Base-by-base conservation (phyloP, 2,888 invertebrate genomes). In the Hoplodrina ambigua region DNA sequence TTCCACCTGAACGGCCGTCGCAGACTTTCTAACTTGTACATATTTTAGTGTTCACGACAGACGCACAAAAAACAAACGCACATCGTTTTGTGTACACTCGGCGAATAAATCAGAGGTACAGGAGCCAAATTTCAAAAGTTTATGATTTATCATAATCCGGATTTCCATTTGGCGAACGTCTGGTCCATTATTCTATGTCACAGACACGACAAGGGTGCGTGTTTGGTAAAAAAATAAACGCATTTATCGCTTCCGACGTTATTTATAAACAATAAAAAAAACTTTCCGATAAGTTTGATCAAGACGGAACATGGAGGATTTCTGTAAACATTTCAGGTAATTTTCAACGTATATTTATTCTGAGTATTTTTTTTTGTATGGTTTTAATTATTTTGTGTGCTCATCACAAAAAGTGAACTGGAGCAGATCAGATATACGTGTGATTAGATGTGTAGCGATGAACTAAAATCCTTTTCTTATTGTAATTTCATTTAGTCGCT, bases 101-200 rank as follows among this genome's bases (percentile, higher is more conserved):
- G 87, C 89, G 89, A 90, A 94, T 94, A 94, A 94, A 94, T 94
- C 94, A 93, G 86, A 86, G 86, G 88, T 89, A 90, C 93, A 92
- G 91, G 90, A 92, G 93, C 90, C 91, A 92, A 93, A 94, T 93
- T 94, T 92, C 93, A 94, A 94, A 94, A 95, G 91, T 94, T 95
- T 94, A 92, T 94, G 94, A 95, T 95, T 95, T 95, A 95, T 95
- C 94, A 95, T 94, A 94, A 94, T 94, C 93, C 91, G 91, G 89
- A 94, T 94, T 94, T 92, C 94, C 94, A 94, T 95, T 94, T 94
- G 92, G 91, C 89, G 93, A 93, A 90, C 91, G 92, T 89, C 86
- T 88, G 92, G 91, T 93, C 94, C 95, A 95, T 95, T 95, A 94
- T 94, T 95, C 94, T 93, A 91, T 89, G 95, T 95, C 95, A 94